Evolutionary conservation across 2,888 invertebrate species (phyloP).

Genomic region (Aphodius sticticus): DNA sequence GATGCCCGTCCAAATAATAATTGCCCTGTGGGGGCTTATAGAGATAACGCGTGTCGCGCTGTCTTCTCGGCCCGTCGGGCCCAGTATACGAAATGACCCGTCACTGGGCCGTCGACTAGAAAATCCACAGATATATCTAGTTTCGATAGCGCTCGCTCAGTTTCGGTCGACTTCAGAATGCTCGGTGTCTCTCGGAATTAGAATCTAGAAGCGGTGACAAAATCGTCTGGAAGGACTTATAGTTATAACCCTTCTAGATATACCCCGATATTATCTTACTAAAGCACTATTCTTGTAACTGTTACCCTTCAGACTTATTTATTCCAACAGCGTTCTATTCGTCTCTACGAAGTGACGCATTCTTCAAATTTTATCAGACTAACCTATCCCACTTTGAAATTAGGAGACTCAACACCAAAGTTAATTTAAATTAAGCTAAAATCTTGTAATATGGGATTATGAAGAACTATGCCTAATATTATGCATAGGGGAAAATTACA

Average conservation of each 20-base stretch:
- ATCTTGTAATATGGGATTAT: too few species aligned
- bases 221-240: slow-evolving; percentile 15
- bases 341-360: too few species aligned
- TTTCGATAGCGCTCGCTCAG: slow-evolving; percentile 7
- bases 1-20: slow-evolving; percentile 43
- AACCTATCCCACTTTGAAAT: too few species aligned
- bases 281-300: neutral
- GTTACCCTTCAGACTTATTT: neutral
- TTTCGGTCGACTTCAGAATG: slow-evolving; percentile 13
- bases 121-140: slow-evolving; percentile 12
- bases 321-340: neutral
- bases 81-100: neutral
- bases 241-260: slow-evolving; percentile 13
- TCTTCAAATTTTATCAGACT: too few species aligned
- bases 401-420: too few species aligned
- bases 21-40: slow-evolving; percentile 18
- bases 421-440: too few species aligned
- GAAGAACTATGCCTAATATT: too few species aligned
- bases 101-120: slow-evolving; percentile 14
- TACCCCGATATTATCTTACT: neutral
- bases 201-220: slow-evolving; percentile 20
- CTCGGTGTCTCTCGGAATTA: slow-evolving; percentile 21
- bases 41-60: slow-evolving; percentile 13
- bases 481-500: too few species aligned
- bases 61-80: slow-evolving; percentile 8